Evolutionary conservation across 2,113 vertebrate species (phyloP), one percentile per base, ranked within the genome.

Genomic region (Labeo catla): DNA sequence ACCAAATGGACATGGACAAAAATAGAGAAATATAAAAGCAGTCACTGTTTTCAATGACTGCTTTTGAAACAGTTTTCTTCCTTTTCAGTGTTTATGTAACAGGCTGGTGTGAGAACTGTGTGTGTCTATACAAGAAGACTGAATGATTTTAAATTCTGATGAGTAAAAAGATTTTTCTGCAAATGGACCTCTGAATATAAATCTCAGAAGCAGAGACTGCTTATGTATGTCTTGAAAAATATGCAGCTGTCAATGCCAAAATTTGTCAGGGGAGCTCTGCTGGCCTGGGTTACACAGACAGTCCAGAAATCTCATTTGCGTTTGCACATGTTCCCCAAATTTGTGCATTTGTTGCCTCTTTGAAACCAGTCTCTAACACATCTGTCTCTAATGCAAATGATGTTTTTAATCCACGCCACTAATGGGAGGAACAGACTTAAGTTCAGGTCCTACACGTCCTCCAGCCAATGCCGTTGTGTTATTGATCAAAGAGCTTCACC

Each of bases 401-500:
- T 36, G 15, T 70, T 39, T 70, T 70, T 39, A 39, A 36, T 70
- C 34, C 66, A 39, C 34, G 19, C 2, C 66, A 34, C 12, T 15
- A 70, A 70, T 16, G 8, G 66, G 34, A 70, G 15, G 36, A 70
- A 19, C 34, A 39, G 12, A 70, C 66, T 39, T 7, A 70, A 39
- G 66, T 61, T 61, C 21, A 61, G 57, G 57, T 70, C 66, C 66
- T 70, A 7, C 13, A 36, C 6, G 7, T 68, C 2, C 13, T 68
- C 66, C 6, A 68, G 13, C 65, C 12, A 68, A 39, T 68, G 66
- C 12, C 15, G 59, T 61, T 61, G 34, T 34, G 63, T 70, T 39
- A 70, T 39, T 70, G 66, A 39, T 70, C 66, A 70, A 70, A 70
- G 7, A 15, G 66, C 15, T 68, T 70, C 66, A 70, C 34, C 66